Evolutionary conservation across 2,888 invertebrate species (phyloP).

Genomic region (Brenthis ino): DNA sequence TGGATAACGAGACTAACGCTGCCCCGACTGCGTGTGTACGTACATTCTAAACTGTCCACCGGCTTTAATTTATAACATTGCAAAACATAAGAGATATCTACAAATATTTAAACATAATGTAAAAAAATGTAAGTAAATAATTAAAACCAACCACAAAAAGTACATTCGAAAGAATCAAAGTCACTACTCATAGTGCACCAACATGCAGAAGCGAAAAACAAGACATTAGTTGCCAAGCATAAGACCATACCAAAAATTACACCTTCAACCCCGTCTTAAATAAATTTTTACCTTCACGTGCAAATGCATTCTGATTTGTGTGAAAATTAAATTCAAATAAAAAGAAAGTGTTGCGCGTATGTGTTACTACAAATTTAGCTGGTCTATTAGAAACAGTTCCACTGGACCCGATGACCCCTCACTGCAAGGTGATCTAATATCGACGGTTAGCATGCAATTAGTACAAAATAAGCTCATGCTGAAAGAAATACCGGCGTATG

Average conservation of each 20-base stretch:
- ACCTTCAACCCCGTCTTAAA: neutral
- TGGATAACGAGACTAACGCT: too few relatives aligned
- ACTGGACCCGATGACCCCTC: neutral
- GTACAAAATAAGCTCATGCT: conserved; percentile 57
- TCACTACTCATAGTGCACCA: neutral
- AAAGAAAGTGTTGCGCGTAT: neutral
- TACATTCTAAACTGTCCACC: too few relatives aligned
- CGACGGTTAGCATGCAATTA: conserved; percentile 54
- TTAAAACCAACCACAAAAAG: neutral
- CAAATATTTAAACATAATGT: neutral
- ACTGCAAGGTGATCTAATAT: conserved; percentile 21
- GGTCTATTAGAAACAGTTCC: neutral
- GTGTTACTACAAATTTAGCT: conserved; percentile 3
- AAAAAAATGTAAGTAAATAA: neutral
- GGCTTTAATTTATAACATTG: too few relatives aligned
- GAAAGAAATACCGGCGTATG: conserved; percentile 70
- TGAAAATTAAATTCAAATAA: conserved; percentile 3
- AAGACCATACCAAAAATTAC: neutral
- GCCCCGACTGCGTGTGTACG: too few relatives aligned
- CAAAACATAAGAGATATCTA: too few relatives aligned
- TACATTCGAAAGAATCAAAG: neutral
- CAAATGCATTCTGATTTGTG: neutral
- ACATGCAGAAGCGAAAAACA: conserved; percentile 12
- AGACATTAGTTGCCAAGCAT: conserved; percentile 8
- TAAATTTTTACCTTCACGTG: neutral